Evolutionary conservation across 2,888 invertebrate genomes (phyloP).

Genomic region (Lochmaea capreae): DNA sequence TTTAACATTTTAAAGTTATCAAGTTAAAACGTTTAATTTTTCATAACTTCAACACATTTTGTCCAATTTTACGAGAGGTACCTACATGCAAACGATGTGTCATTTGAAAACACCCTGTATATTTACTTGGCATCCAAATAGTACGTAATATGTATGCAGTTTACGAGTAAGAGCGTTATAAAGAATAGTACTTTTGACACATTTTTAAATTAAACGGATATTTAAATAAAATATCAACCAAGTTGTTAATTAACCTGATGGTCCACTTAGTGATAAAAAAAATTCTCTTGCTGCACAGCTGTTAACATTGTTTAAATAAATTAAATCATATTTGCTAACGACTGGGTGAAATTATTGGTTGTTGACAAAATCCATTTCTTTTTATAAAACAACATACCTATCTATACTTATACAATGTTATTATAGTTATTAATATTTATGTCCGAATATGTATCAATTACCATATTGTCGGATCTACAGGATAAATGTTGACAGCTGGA

Average conservation of each 20-base stretch:
- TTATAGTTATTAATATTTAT: no score
- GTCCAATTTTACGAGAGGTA: no score
- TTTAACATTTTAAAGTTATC: no score
- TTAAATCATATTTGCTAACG: not conserved
- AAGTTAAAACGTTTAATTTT: no score
- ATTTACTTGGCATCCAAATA: no score
- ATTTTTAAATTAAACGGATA: not conserved
- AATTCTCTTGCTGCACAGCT: not conserved
- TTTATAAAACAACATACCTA: no score
- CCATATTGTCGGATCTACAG: not conserved
- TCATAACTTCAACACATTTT: no score
- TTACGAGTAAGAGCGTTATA: no score
- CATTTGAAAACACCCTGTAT: no score
- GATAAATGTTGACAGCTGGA: not conserved
- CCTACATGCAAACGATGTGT: no score
- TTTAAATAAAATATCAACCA: not conserved
- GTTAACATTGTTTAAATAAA: conserved; percentile 6
- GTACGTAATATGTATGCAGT: no score
- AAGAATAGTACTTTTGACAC: not conserved
- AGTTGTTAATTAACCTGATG: not conserved
- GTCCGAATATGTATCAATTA: not conserved
- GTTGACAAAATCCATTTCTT: conserved; percentile 15
- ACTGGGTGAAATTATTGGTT: not conserved
- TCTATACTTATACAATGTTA: no score
- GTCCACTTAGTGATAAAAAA: not conserved